Percentiles rank a stretch among this genome's conserved stretches.
These are phyloP conservation scores for Tympanuchus pallidicinctus DNA, from an alignment of 2,113 vertebrate species.

Conservation along the genomic window DNA sequence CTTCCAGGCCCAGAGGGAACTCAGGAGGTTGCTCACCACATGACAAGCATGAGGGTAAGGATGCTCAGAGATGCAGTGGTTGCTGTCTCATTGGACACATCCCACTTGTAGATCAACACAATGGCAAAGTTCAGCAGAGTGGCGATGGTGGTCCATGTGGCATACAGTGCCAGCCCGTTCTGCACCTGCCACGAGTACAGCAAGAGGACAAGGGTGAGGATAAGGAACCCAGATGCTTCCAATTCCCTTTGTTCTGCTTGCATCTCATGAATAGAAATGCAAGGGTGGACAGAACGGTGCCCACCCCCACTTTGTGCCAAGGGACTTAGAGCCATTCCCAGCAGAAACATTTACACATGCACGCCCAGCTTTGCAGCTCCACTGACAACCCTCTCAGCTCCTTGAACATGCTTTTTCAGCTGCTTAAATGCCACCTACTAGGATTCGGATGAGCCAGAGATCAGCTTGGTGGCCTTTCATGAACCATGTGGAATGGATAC, in stretches of 20 bases:
- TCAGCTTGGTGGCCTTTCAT: constrained; percentile 76
- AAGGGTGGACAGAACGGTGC: not conserved
- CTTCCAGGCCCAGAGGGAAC: not conserved
- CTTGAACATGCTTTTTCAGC: not conserved
- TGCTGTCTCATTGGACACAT: constrained; percentile 64
- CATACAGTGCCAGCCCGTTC: constrained; percentile 83
- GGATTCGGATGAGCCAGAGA: constrained; percentile 78
- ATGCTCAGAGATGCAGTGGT: constrained; percentile 80
- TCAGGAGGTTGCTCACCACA: constrained; percentile 73
- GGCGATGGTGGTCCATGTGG: constrained; percentile 84
- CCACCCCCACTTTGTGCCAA: not conserved
- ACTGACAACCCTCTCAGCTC: not conserved
- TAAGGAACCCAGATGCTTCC: not conserved
- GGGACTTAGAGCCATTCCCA: not conserved
- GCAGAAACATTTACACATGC: not conserved
- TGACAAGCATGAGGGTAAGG: constrained; percentile 74
- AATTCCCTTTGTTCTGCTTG: not conserved
- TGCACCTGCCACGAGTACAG: constrained; percentile 75
- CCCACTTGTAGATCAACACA: constrained; percentile 78
- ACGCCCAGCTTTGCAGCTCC: not conserved
- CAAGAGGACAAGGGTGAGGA: not conserved
- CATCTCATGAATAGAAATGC: not conserved
- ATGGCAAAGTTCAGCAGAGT: constrained; percentile 82
- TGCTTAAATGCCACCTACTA: constrained; percentile 74
- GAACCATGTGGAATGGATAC: constrained; percentile 77